Evolutionary conservation across 2,797 vertebrate genomes (phyloP), one percentile per base, ranked within the genome.

Genomic region (Sphenodon punctatus): DNA sequence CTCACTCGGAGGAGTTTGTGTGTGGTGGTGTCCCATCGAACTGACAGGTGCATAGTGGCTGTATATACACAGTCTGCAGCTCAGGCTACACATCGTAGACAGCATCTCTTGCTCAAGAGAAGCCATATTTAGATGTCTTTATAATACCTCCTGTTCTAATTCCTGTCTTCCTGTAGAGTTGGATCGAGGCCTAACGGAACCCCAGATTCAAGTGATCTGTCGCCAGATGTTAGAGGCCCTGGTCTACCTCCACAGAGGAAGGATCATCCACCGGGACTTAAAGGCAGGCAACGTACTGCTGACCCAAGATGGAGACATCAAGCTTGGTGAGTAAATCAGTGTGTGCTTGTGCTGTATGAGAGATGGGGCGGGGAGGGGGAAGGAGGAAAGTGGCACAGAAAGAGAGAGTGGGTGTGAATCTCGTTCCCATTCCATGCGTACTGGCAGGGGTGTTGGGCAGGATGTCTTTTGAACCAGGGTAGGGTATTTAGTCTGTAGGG

Each of bases 201-300:
- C 97, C 1, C 98, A 99, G 96, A 99, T 99, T 75, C 96, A 95
- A 88, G 98, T 99, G 71, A 94, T 98, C 22, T 99, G 98, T 83
- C 96, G 97, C 32, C 98, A 99, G 96, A 98, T 99, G 97, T 85
- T 99, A 87, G 98, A 99, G 92, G 99, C 96, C 4, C 95, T 99
- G 30, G 72, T 70, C 20, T 99, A 99, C 89, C 97, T 99, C 59
- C 99, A 99, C 77, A 88, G 95, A 90, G 98, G 98, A 85, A 98
- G 96, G 95, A 98, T 99, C 94, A 99, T 99, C 93, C 99, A 99
- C 95, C 95, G 98, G 30, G 99, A 99, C 94, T 95, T 99, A 90
- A 99, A 99, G 94, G 99, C 99, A 0, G 99, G 99, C 7, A 99
- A 99, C 3, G 96, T 99, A 83, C 97, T 99, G 11, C 97, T 99